These are phyloP conservation scores for Malaclemys terrapin DNA, from an alignment of 2,113 vertebrate genomes.

Conservation along the genomic window DNA sequence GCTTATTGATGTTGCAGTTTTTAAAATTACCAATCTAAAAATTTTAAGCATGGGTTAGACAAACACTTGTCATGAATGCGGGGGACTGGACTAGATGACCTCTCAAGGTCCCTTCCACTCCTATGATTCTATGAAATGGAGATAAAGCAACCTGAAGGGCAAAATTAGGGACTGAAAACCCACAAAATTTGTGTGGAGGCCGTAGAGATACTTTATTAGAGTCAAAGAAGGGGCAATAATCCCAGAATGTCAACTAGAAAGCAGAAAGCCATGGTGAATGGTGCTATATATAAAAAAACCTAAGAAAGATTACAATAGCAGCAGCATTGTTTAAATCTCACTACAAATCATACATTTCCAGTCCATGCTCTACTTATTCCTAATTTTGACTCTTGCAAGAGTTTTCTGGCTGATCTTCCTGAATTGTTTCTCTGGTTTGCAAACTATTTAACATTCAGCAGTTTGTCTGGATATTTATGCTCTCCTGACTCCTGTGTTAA, in stretches of 20 bases:
- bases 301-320: neutral
- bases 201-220: rapidly evolving
- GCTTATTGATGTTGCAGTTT: neutral
- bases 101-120: too few species aligned
- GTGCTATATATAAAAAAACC: neutral
- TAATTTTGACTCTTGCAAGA: too few species aligned
- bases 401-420: neutral
- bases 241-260: rapidly evolving
- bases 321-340: neutral
- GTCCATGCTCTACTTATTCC: neutral
- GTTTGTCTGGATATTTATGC: neutral
- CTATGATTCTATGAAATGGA: neutral
- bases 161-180: neutral
- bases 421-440: neutral
- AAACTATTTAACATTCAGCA: too few species aligned
- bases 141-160: neutral
- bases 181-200: rapidly evolving
- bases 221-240: neutral
- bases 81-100: too few species aligned
- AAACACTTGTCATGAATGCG: too few species aligned
- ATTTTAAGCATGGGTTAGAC: too few species aligned
- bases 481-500: neutral
- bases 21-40: neutral
- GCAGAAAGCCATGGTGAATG: neutral
- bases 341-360: neutral